A percentile compares a stretch with the other conserved stretches of the same genome.
These are phyloP conservation scores for Lithophane semibrunnea DNA, from an alignment of 2,888 invertebrate genomes.

Conservation along the genomic window DNA sequence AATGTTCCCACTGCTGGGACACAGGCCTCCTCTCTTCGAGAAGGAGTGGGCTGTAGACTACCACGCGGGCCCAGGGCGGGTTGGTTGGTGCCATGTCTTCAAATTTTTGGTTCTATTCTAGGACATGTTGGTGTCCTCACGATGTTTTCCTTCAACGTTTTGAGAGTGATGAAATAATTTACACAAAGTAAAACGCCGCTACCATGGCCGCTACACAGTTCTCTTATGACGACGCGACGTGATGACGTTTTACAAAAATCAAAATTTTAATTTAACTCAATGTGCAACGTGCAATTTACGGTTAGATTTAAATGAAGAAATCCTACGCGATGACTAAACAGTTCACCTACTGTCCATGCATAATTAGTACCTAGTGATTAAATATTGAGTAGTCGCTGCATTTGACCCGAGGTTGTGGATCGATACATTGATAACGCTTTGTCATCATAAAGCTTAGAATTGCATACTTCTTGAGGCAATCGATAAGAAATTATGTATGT, in stretches of 20 bases:
- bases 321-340: not conserved
- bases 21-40: not conserved
- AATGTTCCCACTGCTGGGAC: no score
- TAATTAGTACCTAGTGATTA: conserved; percentile 19
- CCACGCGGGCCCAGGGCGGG: not conserved
- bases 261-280: not conserved
- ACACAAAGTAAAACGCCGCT: no score
- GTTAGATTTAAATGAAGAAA: not conserved
- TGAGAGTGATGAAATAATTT: no score
- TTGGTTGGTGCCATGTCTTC: not conserved
- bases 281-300: not conserved
- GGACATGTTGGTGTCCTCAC: not conserved
- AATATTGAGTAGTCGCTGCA: conserved; percentile 43
- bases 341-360: not conserved
- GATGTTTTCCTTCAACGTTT: no score
- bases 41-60: not conserved
- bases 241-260: no score
- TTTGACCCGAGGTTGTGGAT: conserved; percentile 24
- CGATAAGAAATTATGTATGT: conserved; percentile 25
- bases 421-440: conserved; percentile 15
- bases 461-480: conserved; percentile 15
- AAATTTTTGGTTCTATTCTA: not conserved
- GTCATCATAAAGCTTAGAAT: conserved; percentile 19
- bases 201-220: no score
- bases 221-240: no score